These are phyloP conservation scores for Anomalospiza imberbis DNA, from an alignment of 2,797 vertebrate species.

Conservation along the genomic window DNA sequence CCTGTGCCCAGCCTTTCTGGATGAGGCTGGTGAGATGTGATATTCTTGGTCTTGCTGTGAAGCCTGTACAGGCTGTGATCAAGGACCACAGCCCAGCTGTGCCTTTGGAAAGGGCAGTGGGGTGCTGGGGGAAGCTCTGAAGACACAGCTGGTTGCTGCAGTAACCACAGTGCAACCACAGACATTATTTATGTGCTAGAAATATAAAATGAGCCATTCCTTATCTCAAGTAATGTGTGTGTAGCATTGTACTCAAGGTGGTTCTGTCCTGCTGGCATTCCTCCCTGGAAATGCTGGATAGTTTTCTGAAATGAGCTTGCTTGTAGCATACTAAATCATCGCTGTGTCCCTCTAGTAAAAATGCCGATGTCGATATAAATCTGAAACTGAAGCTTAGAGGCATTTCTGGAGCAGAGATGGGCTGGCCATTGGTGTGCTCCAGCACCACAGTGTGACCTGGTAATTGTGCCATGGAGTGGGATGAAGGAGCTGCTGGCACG, in stretches of 20 bases:
- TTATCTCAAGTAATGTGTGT: fast-evolving
- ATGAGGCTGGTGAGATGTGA: neutral
- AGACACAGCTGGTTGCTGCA: fast-evolving
- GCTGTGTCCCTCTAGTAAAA: neutral
- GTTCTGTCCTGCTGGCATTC: neutral
- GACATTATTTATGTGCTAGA: neutral
- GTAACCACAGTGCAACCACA: fast-evolving
- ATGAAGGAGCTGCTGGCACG: neutral
- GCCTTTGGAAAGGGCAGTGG: neutral
- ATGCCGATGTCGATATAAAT: neutral
- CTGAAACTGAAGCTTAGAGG: neutral
- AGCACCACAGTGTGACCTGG: neutral
- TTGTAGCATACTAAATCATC: neutral
- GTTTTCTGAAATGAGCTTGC: neutral
- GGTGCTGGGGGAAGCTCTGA: neutral
- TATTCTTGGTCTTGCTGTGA: neutral
- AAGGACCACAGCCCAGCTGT: neutral
- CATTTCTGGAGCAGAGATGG: neutral
- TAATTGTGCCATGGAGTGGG: neutral
- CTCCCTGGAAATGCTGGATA: neutral
- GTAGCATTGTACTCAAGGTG: neutral
- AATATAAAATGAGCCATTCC: neutral
- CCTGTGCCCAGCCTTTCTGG: neutral
- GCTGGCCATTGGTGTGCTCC: neutral
- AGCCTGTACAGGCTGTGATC: neutral